phyloP scores from a whole-genome alignment of 2,797 vertebrate genomes.

The Melanotaenia nigrans region DNA sequence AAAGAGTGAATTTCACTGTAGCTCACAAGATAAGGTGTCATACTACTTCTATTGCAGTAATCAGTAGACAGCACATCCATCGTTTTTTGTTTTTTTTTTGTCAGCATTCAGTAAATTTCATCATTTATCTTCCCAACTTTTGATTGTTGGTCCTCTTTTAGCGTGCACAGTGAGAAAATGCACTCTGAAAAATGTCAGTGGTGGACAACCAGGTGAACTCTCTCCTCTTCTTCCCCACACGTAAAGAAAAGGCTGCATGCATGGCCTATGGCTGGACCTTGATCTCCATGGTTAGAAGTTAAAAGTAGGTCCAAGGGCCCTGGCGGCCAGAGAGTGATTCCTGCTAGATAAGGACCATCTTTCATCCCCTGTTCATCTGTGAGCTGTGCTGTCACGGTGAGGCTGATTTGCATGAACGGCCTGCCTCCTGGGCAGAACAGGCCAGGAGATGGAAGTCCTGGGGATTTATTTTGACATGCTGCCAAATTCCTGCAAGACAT shows the following conservation, averaged over 20 bases:
- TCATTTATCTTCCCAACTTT: constrained; percentile 12
- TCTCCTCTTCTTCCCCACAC: constrained; percentile 52
- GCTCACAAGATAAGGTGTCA: constrained; percentile 40
- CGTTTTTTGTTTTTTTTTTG: background rate
- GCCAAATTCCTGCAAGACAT: constrained; percentile 53
- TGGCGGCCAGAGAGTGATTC: constrained; percentile 76
- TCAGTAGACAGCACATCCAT: background rate
- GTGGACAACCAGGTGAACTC: constrained; percentile 37
- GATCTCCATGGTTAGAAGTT: constrained; percentile 84
- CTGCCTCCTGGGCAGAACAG: constrained; percentile 60
- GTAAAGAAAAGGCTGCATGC: constrained; percentile 73
- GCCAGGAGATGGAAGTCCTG: constrained; percentile 51
- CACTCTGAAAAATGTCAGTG: constrained; percentile 42
- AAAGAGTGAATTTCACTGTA: background rate
- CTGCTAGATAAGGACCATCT: constrained; percentile 80
- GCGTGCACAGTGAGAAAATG: constrained; percentile 9
- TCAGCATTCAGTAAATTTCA: constrained; percentile 18
- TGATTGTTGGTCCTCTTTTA: constrained; percentile 3
- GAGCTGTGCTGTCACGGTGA: constrained; percentile 73
- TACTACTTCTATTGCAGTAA: background rate
- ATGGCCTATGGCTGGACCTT: constrained; percentile 80
- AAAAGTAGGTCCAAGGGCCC: constrained; percentile 81
- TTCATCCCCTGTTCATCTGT: constrained; percentile 84
- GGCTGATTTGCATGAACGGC: constrained; percentile 73
- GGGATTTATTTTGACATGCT: constrained; percentile 74